Base-by-base conservation (phyloP, 2,888 invertebrate species). In the Volucella inanis region DNA sequence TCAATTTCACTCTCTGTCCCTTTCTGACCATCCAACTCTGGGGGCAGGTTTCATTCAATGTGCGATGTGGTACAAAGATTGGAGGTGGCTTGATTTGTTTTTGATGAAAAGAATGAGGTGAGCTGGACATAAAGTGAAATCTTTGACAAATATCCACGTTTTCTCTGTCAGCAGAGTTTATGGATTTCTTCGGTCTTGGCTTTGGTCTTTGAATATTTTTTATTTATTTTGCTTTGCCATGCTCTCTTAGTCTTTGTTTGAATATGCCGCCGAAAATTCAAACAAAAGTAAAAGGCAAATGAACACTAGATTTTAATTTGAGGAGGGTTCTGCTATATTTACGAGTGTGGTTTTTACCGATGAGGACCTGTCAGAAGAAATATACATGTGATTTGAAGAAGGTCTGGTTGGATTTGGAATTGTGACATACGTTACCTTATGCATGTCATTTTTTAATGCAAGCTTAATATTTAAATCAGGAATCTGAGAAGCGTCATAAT, bases 71-170 rank as follows among this genome's bases (percentile, higher is more conserved):
- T 45, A 22, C 54, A 77, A 72, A 81, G 77, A 81, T 81, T 72
- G 57, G 15, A 76, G 14, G 62, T 72, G 81, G 77, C 81, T 81
- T 81, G 76, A 78, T 64, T 57, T 71, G 72, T 72, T 67, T 72
- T 72, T 80, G 70, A 65, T 70, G 75, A 65, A 71, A 59, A 14
- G 45, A 59, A 81, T n/a, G 52, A 12, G 52, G 50, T n/a, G 61
- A 68, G 43, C 45, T 75, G 68, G 65, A 74, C 74, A 45, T 59
- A 39, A 64, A 70, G 71, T 71, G 80, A 65, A 67, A 62, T 57
- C 61, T 76, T 67, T 81, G 80, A 80, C 80, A 85, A 85, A 76
- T 85, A 68, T 80, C 47, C 64, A 55, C 47, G 67, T 59, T 80
- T 62, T 43, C 18, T n/a, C 57, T 50, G 70, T 68, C 52, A 61